A percentile compares a stretch with the other conserved stretches of the same genome.
phyloP scores from a whole-genome alignment of 2,888 invertebrate genomes.

The Conchocele bisecta region DNA sequence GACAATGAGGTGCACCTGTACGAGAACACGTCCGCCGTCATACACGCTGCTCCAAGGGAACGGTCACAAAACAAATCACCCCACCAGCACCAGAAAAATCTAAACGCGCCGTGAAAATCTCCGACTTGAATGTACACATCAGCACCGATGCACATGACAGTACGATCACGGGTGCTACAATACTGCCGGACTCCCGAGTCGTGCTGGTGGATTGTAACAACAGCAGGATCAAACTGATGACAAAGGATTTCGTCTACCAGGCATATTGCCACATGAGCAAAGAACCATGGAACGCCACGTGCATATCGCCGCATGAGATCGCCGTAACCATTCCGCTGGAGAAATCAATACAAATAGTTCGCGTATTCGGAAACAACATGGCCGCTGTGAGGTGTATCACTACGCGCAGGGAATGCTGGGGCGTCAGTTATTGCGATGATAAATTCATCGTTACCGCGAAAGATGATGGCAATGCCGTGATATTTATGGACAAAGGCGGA shows the following conservation, averaged over 20 bases:
- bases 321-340: constrained; percentile 55
- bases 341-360: constrained; percentile 50
- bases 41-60: too few species aligned
- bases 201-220: constrained; percentile 55
- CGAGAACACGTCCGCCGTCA: too few species aligned
- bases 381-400: constrained; percentile 31
- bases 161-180: constrained; percentile 49
- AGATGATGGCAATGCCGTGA: constrained; percentile 49
- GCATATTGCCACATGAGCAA: constrained; percentile 48
- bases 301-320: constrained; percentile 36
- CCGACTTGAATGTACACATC: neutral
- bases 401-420: constrained; percentile 56
- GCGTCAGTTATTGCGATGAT: constrained; percentile 40
- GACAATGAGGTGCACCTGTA: too few species aligned
- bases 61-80: too few species aligned
- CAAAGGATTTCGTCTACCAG: constrained; percentile 32
- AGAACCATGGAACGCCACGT: constrained; percentile 54
- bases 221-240: constrained; percentile 46
- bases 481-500: constrained; percentile 48
- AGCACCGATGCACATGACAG: constrained; percentile 41
- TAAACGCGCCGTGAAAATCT: too few species aligned
- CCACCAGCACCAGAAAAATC: too few species aligned
- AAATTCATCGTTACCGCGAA: constrained; percentile 44
- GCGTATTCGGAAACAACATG: constrained; percentile 28
- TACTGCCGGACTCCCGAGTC: constrained; percentile 35